A percentile compares a stretch with the other conserved stretches of the same genome.
These are phyloP conservation scores for Cephus pygmeus DNA, from an alignment of 2,888 invertebrate species.

Conservation along the genomic window DNA sequence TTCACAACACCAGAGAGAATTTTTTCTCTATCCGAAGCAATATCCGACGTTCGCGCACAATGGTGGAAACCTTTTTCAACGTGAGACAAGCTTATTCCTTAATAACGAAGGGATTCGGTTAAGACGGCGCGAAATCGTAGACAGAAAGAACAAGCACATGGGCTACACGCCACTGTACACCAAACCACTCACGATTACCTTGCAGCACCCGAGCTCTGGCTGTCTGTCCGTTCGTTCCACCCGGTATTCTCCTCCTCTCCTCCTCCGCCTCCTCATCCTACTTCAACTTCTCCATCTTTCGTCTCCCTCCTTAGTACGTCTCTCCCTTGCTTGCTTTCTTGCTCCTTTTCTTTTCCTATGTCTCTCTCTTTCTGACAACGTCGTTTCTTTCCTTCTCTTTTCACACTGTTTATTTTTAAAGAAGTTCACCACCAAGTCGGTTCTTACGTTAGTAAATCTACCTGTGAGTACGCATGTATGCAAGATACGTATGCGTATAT, in stretches of 20 bases:
- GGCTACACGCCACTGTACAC: neutral
- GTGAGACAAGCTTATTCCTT: neutral
- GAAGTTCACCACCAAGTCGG: constrained; percentile 27
- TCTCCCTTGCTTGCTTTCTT: constrained; percentile 9
- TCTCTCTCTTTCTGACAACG: neutral
- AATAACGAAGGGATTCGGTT: neutral
- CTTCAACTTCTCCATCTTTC: neutral
- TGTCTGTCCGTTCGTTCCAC: constrained; percentile 29
- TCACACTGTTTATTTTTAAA: constrained; percentile 38
- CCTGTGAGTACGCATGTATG: neutral
- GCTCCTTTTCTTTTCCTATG: constrained; percentile 9
- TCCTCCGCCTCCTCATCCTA: neutral
- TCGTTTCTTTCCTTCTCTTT: constrained; percentile 1
- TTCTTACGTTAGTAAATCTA: constrained; percentile 5
- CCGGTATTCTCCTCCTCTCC: constrained; percentile 10
- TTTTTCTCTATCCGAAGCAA: neutral
- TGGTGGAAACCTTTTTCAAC: neutral
- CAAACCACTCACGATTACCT: constrained; percentile 40
- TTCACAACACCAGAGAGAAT: neutral
- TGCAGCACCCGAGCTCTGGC: constrained; percentile 39
- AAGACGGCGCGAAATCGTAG: neutral
- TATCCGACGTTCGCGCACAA: neutral
- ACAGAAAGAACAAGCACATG: constrained; percentile 13
- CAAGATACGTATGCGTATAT: neutral
- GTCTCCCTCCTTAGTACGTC: neutral